A percentile compares a stretch with the other conserved stretches of the same genome.
Conservation (phyloP, 2,888 invertebrate genomes). For the Lasioglossum morio region DNA sequence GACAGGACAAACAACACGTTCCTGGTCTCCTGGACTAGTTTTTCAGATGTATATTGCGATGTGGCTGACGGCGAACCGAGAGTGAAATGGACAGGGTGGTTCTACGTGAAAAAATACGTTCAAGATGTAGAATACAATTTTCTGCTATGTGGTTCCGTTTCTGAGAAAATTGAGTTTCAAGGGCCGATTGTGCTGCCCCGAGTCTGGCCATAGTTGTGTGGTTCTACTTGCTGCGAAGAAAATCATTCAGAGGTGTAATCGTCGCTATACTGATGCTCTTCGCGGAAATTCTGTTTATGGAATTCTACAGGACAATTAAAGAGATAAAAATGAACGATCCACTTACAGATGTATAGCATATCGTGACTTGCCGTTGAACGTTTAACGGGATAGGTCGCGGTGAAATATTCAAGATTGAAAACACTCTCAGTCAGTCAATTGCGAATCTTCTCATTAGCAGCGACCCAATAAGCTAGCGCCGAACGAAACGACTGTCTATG, state of each 20-base stretch:
- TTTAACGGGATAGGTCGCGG: background rate
- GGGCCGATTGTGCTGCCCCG: background rate
- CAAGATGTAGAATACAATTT: background rate
- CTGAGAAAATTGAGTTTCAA: background rate
- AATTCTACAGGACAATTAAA: background rate
- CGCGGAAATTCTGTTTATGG: background rate
- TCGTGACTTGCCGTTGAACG: no score
- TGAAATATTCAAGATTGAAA: slow-evolving; percentile 39
- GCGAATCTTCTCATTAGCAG: slow-evolving; percentile 16
- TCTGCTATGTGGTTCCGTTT: background rate
- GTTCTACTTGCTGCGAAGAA: background rate
- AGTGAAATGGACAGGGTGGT: background rate
- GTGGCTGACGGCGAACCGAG: background rate
- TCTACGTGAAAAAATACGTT: background rate
- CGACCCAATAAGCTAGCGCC: slow-evolving; percentile 8
- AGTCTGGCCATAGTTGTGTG: background rate
- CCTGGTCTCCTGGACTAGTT: background rate
- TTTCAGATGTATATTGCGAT: background rate
- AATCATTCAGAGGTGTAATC: background rate
- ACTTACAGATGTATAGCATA: background rate
- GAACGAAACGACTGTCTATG: background rate
- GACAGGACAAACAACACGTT: background rate
- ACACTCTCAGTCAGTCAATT: slow-evolving; percentile 29
- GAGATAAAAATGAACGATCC: background rate
- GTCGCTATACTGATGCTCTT: background rate